phyloP scores from a whole-genome alignment of 2,113 vertebrate genomes.

The Hassar affinis region DNA sequence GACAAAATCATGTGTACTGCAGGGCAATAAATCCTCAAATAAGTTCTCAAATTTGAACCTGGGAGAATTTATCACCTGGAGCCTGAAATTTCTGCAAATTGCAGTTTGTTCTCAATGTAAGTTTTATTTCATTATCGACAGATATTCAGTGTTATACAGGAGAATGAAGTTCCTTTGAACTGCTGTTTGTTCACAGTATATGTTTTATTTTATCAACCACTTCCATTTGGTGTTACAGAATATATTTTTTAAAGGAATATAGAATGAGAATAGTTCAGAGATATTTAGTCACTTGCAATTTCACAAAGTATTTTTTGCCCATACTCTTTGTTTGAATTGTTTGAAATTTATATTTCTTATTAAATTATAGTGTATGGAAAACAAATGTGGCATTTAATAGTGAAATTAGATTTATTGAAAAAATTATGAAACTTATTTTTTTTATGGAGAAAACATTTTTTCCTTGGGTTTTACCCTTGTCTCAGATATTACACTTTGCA shows the following conservation, averaged over 20 bases:
- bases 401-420: not conserved
- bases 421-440: too few relatives aligned
- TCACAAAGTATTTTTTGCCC: not conserved
- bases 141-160: not conserved
- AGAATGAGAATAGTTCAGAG: not conserved
- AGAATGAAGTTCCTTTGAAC: not conserved
- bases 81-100: constrained; percentile 2
- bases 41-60: not conserved
- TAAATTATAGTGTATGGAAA: not conserved
- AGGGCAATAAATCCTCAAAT: not conserved
- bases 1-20: not conserved
- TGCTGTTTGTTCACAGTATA: constrained; percentile 1
- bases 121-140: not conserved
- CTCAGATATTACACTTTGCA: not conserved
- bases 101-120: not conserved
- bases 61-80: not conserved
- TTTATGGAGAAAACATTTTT: too few relatives aligned
- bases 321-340: not conserved
- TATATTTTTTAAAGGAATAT: not conserved
- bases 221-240: not conserved
- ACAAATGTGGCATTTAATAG: not conserved
- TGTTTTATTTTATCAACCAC: constrained; percentile 6
- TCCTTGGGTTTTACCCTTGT: not conserved
- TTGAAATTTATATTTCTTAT: not conserved
- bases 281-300: not conserved